A percentile compares a stretch with the other conserved stretches of the same genome.
Evolutionary conservation across 2,113 vertebrate species (phyloP).

Genomic region (Dromaius novaehollandiae): DNA sequence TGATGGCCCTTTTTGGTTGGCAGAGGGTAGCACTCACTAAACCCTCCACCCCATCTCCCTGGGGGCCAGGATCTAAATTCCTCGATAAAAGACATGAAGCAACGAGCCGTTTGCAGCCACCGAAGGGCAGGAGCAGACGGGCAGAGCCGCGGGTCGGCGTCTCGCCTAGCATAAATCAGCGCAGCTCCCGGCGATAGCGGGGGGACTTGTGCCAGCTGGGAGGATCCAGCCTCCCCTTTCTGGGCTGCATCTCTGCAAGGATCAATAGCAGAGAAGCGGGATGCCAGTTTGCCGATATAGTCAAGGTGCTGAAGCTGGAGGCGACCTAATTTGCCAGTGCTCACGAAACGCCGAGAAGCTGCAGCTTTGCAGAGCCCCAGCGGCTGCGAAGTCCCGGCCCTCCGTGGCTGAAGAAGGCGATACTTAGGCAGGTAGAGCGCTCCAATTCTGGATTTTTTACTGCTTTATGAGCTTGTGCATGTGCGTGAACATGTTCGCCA

Average conservation of each 20-base stretch:
- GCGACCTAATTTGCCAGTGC: neutral
- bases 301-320: neutral
- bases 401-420: too few relatives aligned
- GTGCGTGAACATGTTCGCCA: neutral
- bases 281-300: neutral
- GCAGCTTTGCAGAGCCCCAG: too few relatives aligned
- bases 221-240: neutral
- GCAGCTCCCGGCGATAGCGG: neutral
- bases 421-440: too few relatives aligned
- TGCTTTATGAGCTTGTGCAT: neutral
- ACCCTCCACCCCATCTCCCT: neutral
- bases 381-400: too few relatives aligned
- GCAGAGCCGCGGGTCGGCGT: neutral
- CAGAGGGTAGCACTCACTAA: neutral
- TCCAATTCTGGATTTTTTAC: neutral
- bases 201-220: neutral
- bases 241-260: neutral
- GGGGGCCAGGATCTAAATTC: accelerated
- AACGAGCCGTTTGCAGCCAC: accelerated
- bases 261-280: neutral
- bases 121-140: neutral
- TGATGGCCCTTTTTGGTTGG: too few relatives aligned
- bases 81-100: accelerated
- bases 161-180: neutral
- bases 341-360: neutral